Conservation (phyloP, 2,113 vertebrate species). For the Chascanopsetta lugubris region DNA sequence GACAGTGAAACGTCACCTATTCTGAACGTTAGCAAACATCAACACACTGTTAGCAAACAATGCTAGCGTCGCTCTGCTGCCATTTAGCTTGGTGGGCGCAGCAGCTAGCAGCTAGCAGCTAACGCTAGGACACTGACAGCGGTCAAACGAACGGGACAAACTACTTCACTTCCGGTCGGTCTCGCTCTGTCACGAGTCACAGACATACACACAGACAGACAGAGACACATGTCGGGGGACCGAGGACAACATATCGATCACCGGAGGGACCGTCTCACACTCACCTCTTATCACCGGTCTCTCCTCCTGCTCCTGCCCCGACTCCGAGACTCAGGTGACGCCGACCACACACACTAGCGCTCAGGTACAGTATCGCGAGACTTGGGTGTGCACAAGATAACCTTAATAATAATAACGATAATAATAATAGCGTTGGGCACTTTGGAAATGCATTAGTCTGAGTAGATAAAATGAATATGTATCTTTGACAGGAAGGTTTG, state of each 20-base stretch:
- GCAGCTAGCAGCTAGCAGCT: slow-evolving; percentile 45
- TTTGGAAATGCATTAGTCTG: no score
- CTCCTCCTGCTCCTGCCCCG: slow-evolving; percentile 36
- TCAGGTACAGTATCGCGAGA: slow-evolving; percentile 69
- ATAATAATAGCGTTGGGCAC: no score
- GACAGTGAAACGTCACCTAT: no score
- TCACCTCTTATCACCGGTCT: slow-evolving; percentile 32
- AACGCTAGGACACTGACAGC: slow-evolving; percentile 66
- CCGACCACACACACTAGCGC: slow-evolving; percentile 7
- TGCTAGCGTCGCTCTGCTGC: slow-evolving; percentile 12
- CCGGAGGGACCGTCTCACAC: slow-evolving; percentile 40
- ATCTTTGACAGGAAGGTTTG: no score
- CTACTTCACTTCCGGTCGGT: neutral
- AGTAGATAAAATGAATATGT: no score
- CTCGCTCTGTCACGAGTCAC: no score
- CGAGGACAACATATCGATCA: neutral
- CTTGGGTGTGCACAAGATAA: neutral
- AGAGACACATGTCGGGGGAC: fast-evolving
- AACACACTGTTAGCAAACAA: neutral
- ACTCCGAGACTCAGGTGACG: slow-evolving; percentile 52
- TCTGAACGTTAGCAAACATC: neutral
- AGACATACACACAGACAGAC: neutral
- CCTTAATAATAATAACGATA: no score
- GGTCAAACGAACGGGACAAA: slow-evolving; percentile 61
- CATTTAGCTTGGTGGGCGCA: neutral